These are phyloP conservation scores for Erythrocebus patas DNA, from an alignment of 2,113 vertebrate genomes.

Conservation along the genomic window DNA sequence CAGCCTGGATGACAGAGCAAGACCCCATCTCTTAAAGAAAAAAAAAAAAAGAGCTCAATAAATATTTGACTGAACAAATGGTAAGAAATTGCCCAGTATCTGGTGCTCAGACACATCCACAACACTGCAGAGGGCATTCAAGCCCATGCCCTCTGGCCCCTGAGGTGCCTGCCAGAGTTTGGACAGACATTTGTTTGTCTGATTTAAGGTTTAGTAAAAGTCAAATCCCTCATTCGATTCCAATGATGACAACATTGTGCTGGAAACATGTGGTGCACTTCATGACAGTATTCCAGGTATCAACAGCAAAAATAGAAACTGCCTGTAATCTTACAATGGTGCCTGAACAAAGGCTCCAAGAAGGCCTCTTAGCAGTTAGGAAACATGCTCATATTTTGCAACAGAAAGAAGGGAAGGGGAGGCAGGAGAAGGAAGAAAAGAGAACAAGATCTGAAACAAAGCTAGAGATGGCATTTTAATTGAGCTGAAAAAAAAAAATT, in stretches of 20 bases:
- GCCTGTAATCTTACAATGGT: not conserved
- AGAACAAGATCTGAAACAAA: not conserved
- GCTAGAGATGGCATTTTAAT: not conserved
- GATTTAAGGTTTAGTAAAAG: too few species aligned
- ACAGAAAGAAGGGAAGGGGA: not conserved
- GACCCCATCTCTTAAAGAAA: too few species aligned
- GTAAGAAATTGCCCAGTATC: not conserved
- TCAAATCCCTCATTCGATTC: not conserved
- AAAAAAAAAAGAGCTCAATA: not conserved
- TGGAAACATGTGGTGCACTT: not conserved
- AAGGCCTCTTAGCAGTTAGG: not conserved
- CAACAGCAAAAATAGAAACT: not conserved
- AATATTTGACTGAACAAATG: not conserved
- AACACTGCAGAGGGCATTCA: not conserved
- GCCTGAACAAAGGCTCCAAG: not conserved
- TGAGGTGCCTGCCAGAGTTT: not conserved
- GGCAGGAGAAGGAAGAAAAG: not conserved
- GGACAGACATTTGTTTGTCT: not conserved
- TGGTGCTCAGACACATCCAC: not conserved
- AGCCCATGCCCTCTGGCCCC: not conserved
- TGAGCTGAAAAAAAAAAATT: not conserved
- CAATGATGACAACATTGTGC: not conserved
- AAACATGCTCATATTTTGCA: not conserved
- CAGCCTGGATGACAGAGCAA: too few species aligned
- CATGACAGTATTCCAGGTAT: not conserved